Conservation (phyloP, 2,888 invertebrate species). For the Tinea semifulvella region DNA sequence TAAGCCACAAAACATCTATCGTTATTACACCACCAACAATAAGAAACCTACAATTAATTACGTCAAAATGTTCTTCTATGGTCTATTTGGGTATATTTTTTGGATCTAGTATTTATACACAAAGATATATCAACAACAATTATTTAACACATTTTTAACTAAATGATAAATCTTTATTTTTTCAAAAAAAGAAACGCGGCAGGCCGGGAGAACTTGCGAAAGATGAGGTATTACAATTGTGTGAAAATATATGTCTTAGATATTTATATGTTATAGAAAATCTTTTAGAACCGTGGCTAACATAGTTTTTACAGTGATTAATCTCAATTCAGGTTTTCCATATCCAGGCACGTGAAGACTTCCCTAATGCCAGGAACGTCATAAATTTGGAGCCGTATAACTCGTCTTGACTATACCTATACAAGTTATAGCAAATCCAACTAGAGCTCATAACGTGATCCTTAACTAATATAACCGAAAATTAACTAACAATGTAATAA, state of each 20-base stretch:
- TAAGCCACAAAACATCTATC: too few relatives aligned
- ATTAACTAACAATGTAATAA: background rate
- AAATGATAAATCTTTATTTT: slow-evolving; percentile 29
- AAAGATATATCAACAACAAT: too few relatives aligned
- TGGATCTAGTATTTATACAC: background rate
- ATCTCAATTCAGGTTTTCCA: slow-evolving; percentile 23
- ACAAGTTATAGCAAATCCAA: too few relatives aligned
- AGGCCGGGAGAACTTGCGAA: slow-evolving; percentile 82
- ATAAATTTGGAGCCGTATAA: too few relatives aligned
- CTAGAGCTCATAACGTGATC: too few relatives aligned
- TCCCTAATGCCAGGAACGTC: too few relatives aligned
- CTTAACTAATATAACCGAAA: background rate
- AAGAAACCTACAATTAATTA: too few relatives aligned
- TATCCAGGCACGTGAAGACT: too few relatives aligned
- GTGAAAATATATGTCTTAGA: slow-evolving; percentile 58
- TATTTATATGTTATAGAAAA: slow-evolving; percentile 45
- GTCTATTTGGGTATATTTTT: too few relatives aligned
- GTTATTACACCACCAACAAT: too few relatives aligned
- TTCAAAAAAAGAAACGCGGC: slow-evolving; percentile 73
- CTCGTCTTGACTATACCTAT: too few relatives aligned
- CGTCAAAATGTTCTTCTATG: too few relatives aligned
- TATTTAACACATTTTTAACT: background rate
- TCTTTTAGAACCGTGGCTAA: slow-evolving; percentile 57
- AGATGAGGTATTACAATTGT: slow-evolving; percentile 72
- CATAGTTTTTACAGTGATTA: slow-evolving; percentile 56